Evolutionary conservation across 2,888 invertebrate species (phyloP).

Genomic region (Chrysolina americana): DNA sequence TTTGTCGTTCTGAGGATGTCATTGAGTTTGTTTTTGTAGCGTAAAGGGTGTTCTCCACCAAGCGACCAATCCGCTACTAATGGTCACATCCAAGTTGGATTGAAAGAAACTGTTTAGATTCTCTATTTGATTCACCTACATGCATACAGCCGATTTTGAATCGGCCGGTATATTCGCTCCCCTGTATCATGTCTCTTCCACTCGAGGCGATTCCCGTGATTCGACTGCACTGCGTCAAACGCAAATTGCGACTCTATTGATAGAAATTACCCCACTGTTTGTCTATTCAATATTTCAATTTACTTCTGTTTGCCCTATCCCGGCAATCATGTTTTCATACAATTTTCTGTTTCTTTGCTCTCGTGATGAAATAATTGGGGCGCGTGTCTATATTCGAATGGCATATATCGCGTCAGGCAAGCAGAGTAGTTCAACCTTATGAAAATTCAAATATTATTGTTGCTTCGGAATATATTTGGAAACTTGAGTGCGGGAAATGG

Average conservation of each 20-base stretch:
- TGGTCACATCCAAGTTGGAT: too few species aligned
- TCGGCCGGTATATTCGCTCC: too few species aligned
- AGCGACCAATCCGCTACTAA: too few species aligned
- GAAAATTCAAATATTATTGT: conserved; percentile 8
- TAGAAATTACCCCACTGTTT: conserved; percentile 50
- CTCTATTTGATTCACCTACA: too few species aligned
- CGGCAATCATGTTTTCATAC: conserved; percentile 36
- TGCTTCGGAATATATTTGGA: not conserved
- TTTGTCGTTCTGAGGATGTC: too few species aligned
- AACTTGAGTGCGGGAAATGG: not conserved
- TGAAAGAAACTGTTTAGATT: too few species aligned
- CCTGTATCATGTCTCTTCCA: not conserved
- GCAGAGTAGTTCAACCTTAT: not conserved
- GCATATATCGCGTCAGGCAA: not conserved
- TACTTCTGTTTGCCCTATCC: conserved; percentile 41
- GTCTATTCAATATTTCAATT: conserved; percentile 47
- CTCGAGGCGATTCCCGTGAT: conserved; percentile 28
- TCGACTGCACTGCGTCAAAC: conserved; percentile 61
- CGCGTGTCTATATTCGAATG: conserved; percentile 22
- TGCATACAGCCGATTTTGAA: too few species aligned
- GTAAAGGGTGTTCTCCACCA: too few species aligned
- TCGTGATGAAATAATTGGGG: conserved; percentile 26
- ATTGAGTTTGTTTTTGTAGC: too few species aligned
- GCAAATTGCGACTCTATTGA: conserved; percentile 55
- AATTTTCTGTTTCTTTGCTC: conserved; percentile 32